Evolutionary conservation across 2,797 vertebrate species (phyloP), one percentile per base, ranked within the genome.

Genomic region (Merluccius polli): DNA sequence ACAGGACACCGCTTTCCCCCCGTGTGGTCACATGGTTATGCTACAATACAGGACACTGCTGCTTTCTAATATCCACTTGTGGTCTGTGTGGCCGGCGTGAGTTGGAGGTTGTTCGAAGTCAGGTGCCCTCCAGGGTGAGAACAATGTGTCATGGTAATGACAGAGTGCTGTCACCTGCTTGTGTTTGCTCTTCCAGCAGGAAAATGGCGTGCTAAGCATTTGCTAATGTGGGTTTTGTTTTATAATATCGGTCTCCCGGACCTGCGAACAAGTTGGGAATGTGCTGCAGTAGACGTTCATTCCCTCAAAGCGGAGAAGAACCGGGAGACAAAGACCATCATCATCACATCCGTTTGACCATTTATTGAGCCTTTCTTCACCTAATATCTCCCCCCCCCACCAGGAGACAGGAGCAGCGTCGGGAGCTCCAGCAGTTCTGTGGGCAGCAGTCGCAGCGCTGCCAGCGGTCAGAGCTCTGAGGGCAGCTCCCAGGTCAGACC

Each of bases 391-490:
- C 16, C 41, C 15, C 41, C 16, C n/a, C 52, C 52, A 13, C n/a
- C 81, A 91, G 95, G 95, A 81, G 95, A 97, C 93, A 93, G 95
- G 63, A 95, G 92, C 88, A 97, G 96, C 0, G 94, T 97, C 52
- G 96, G 96, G 85, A 98, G 96, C 0, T 92, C 95, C 0, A 94
- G 95, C 89, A 97, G 96, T 0, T n/a, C n/a, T n/a, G 95, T 95
- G 3, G 95, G 95, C 85, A 97, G 96, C 91, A 96, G 94, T 82
- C 96, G 96, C 83, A 98, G 96, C 0, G 95, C 96, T 0, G 96
- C 96, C 75, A 97, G 96, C 0, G 96, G 96, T 35, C 96, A 98
- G 89, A 98, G 96, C 91, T 94, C 94, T 0, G 96, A 97, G 83
- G 90, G 90, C 8, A 87, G 84, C 44, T 81, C 73, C 38, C 84